These are phyloP conservation scores for Tenthredo livida DNA, from an alignment of 2,888 invertebrate species.

Conservation along the genomic window DNA sequence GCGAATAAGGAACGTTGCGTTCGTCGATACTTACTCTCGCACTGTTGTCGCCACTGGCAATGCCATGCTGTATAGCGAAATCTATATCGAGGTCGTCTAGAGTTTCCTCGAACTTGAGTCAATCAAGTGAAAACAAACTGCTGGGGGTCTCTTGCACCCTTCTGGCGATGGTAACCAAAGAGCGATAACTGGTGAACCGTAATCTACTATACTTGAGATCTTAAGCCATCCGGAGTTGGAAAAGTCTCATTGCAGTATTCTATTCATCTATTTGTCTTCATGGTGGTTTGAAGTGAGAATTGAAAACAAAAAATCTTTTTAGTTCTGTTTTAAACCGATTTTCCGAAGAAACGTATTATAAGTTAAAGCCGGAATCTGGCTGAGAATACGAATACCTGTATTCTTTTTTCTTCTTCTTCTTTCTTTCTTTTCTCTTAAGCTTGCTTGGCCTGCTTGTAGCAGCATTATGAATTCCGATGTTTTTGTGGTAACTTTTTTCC, in stretches of 20 bases:
- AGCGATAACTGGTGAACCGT: constrained; percentile 3
- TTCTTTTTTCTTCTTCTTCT: not conserved
- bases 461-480: constrained; percentile 21
- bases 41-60: not conserved
- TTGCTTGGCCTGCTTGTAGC: not conserved
- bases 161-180: constrained; percentile 16
- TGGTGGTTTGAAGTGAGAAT: not conserved
- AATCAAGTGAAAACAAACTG: constrained; percentile 43
- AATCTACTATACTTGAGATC: not conserved
- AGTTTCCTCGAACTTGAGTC: constrained; percentile 40
- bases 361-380: not conserved
- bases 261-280: not conserved
- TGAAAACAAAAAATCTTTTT: not conserved
- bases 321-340: not conserved
- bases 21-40: not conserved
- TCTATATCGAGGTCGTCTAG: constrained; percentile 36
- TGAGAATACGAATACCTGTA: not conserved
- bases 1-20: not conserved
- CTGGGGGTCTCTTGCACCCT: not conserved
- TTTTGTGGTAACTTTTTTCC: constrained; percentile 9
- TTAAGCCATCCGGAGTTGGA: not conserved
- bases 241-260: not conserved
- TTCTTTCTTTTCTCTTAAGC: not conserved
- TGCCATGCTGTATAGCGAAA: constrained; percentile 13
- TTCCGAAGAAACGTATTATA: not conserved